Conservation (phyloP, 1,140 invertebrate species). For the Diuraphis noxia region DNA sequence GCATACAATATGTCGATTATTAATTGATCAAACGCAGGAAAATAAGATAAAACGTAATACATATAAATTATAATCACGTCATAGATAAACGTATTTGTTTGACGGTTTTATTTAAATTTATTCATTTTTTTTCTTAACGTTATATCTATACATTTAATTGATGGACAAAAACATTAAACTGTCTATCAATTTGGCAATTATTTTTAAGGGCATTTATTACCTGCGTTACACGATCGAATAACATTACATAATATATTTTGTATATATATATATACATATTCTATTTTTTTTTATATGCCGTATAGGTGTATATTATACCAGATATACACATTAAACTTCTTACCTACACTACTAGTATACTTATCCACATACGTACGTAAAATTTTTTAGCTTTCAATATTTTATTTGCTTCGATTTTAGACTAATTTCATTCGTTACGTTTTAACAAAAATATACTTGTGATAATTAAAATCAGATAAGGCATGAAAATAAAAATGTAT, state of each 20-base stretch:
- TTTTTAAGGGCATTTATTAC: background rate
- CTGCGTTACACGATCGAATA: background rate
- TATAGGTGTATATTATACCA: background rate
- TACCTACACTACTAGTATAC: background rate
- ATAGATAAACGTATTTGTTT: background rate
- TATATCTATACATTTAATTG: background rate
- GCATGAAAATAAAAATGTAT: background rate
- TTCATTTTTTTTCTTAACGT: background rate
- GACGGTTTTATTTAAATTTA: constrained; percentile 31
- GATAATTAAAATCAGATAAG: background rate
- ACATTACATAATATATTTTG: background rate
- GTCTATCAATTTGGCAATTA: constrained; percentile 36
- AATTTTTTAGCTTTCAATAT: constrained; percentile 13
- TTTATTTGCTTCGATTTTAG: background rate
- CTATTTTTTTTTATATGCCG: too few species aligned
- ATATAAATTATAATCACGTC: background rate
- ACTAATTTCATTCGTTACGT: background rate
- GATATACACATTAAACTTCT: too few species aligned
- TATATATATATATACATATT: background rate
- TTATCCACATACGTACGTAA: background rate
- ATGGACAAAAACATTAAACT: background rate
- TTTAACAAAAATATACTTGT: background rate
- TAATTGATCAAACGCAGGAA: background rate
- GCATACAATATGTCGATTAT: constrained; percentile 20
- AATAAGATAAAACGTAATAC: constrained; percentile 12